Evolutionary conservation across 2,888 invertebrate genomes (phyloP), one percentile per base, ranked within the genome.

Genomic region (Pandemis heparana): DNA sequence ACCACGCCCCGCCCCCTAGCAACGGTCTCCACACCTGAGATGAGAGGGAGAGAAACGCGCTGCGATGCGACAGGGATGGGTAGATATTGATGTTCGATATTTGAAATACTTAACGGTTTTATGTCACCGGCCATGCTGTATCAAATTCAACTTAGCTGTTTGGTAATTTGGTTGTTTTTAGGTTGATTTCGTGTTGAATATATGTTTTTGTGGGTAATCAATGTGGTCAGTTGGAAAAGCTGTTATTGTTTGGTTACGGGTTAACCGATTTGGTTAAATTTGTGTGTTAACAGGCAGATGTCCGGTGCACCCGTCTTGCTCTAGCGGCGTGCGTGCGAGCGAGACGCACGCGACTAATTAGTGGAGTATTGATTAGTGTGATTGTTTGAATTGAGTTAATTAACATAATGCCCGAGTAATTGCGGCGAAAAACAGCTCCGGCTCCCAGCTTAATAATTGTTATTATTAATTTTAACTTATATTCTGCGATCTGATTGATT

Each of bases 251-350:
- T 92, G 92, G 92, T 90, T 92, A 90, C 87, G 89, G 94, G 94
- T 93, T 93, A 93, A 94, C 93, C 93, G 91, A 92, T 93, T 94
- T 93, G 92, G 93, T 93, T 92, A 92, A 91, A 92, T 92, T 93
- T 89, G 92, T 92, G 90, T 90, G 90, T 89, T 91, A 91, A 92
- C 89, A 89, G 89, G 88, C 90, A 92, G 89, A 91, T 90, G 92
- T 88, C 89, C 89, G 88, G 85, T 84, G 80, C 77, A 81, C 79
- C 80, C 85, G 85, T 85, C 87, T 86, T 87, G 78, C 80, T 89
- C 88, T 75, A 75, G 75, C 83, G 70, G 78, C 75, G 75, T 74
- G 74, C 71, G 79, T 78, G 72, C 62, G 75, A 79, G 61, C 62
- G 83, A 82, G 87, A 87, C 76, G 76, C 80, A 76, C 77, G 76